Base-by-base conservation (phyloP, 30 jellyfish, hydroid and myxozoan species). In the Aurelia aurita complex sp. Pacific region DNA sequence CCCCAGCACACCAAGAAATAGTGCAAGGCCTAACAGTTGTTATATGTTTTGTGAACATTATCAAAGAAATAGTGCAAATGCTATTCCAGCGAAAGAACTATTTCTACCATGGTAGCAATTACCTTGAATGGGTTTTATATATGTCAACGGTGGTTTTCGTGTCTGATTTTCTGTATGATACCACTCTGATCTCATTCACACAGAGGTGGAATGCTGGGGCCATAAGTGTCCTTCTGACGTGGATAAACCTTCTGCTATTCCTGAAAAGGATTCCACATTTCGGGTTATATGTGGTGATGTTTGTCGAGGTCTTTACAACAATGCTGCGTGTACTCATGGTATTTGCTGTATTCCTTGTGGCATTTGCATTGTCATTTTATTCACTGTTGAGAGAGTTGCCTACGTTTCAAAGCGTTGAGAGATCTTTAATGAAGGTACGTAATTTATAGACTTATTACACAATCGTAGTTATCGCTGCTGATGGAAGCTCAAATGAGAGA, bases 181-280 rank as follows among this genome's bases (percentile, higher is more conserved):
- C 69, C 78, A n/a, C 23, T 35, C 43, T 67, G 0, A 38, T 66
- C 60, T 71, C 79, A 5, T 72, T 80, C 73, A 68, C 16, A 32
- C 82, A 80, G 74, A 87, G 79, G 15, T 94, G 98, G 98, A 87
- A 82, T 77, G 96, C 97, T 32, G 98, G 98, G 1, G 96, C 98
- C 23, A 86, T 94, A 7, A 64, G 96, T 29, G 85, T 94, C 32
- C 75, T 94, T 32, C 64, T 88, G 53, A 83, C 96, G 10, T 94
- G 98, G 98, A 69, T 82, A 46, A 85, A 94, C 54, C 62, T 94
- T 63, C 84, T 94, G 67, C 75, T 94, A 33, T 94, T 81, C 76
- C 88, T 94, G 23, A 69, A 84, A 33, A 74, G 98, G 42, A 82
- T 82, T 68, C 96, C 98, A 12, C 82, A 83, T 38, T 94, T 94